Percentiles rank a stretch among this genome's conserved stretches.
Evolutionary conservation across 1,140 invertebrate genomes (phyloP).

Genomic region (Ruditapes philippinarum): DNA sequence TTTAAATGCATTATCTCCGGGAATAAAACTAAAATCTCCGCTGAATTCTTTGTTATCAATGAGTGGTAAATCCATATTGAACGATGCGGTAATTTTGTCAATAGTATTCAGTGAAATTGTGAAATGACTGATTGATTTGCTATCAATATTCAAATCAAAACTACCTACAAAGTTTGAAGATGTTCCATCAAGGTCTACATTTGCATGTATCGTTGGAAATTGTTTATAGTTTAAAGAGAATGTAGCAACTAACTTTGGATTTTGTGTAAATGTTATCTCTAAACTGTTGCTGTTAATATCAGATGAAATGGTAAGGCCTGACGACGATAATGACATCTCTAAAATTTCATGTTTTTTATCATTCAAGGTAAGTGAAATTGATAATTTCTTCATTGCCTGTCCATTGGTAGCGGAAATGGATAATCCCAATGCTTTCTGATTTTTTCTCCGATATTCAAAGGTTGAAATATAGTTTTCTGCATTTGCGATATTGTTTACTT

Average conservation of each 20-base stretch:
- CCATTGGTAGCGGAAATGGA: background rate
- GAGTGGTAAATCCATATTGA: background rate
- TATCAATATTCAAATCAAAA: background rate
- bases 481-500: background rate
- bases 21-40: background rate
- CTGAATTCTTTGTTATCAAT: background rate
- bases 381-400: background rate
- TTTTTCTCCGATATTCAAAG: background rate
- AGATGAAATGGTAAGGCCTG: background rate
- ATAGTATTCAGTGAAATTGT: background rate
- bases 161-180: background rate
- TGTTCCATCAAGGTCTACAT: background rate
- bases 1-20: background rate
- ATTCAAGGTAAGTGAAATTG: background rate
- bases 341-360: background rate
- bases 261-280: background rate
- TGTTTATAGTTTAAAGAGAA: background rate
- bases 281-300: background rate
- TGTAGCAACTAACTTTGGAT: background rate
- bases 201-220: background rate
- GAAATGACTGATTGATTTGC: background rate
- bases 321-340: background rate
- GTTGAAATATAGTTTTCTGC: background rate
- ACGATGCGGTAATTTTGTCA: background rate
- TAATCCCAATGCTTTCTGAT: slow-evolving; percentile 1